phyloP scores from a whole-genome alignment of 1,140 invertebrate species.

The Halotydeus destructor region DNA sequence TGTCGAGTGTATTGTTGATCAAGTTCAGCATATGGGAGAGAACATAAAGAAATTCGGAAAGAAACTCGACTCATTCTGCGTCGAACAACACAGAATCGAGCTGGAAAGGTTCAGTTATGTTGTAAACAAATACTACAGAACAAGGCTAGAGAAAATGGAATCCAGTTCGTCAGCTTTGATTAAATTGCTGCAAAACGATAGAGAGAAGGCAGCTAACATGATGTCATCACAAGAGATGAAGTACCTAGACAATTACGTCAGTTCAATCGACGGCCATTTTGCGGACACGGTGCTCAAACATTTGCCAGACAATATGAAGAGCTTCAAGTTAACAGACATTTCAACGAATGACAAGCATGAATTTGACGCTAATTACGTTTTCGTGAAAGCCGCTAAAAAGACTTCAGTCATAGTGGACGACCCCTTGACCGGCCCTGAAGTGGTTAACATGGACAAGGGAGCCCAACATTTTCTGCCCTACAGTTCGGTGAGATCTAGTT shows the following conservation, averaged over 20 bases:
- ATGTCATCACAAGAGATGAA: slow-evolving; percentile 11
- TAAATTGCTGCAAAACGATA: slow-evolving; percentile 7
- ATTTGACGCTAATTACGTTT: slow-evolving; percentile 10
- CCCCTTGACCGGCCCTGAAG: slow-evolving; percentile 1
- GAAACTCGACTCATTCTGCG: slow-evolving; percentile 9
- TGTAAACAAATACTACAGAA: slow-evolving; percentile 12
- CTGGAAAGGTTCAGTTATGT: slow-evolving; percentile 12
- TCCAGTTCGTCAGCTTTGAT: slow-evolving; percentile 7
- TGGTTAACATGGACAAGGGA: slow-evolving; percentile 1
- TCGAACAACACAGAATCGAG: slow-evolving; percentile 14
- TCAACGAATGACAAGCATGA: slow-evolving; percentile 3
- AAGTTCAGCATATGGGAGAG: slow-evolving; percentile 12
- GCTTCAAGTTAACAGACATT: slow-evolving; percentile 7
- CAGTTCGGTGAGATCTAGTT: slow-evolving; percentile 2
- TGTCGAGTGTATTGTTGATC: slow-evolving; percentile 13
- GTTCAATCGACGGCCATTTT: slow-evolving; percentile 9
- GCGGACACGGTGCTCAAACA: slow-evolving; percentile 6
- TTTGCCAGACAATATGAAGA: slow-evolving; percentile 7
- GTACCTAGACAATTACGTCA: slow-evolving; percentile 14
- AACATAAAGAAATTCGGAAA: not conserved
- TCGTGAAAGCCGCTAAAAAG: slow-evolving; percentile 5
- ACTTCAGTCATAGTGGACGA: slow-evolving; percentile 4
- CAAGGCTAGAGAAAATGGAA: slow-evolving; percentile 12
- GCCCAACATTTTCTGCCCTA: slow-evolving; percentile 11
- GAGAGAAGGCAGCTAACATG: slow-evolving; percentile 3